Percentiles rank a stretch among this genome's conserved stretches.
phyloP scores from a whole-genome alignment of 1,140 invertebrate genomes.

The Zaprionus davidi region DNA sequence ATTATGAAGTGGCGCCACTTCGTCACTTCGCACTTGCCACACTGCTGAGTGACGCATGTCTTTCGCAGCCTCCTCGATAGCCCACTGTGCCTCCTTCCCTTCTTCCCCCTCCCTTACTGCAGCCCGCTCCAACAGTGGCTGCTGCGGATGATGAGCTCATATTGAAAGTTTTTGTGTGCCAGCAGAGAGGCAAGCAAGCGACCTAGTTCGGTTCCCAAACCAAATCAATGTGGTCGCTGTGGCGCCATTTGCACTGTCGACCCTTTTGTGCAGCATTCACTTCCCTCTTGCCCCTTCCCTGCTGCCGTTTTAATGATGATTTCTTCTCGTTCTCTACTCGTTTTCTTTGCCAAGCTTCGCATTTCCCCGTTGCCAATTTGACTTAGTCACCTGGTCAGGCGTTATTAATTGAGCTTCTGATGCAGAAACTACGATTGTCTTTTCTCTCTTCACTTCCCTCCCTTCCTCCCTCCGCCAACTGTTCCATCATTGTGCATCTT shows the following conservation, averaged over 20 bases:
- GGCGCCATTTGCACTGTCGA: conserved; percentile 76
- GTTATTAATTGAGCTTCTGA: conserved; percentile 78
- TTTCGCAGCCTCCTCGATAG: conserved; percentile 57
- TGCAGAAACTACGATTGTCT: conserved; percentile 61
- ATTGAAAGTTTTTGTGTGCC: conserved; percentile 75
- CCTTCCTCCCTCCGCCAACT: not conserved
- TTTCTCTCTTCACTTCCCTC: conserved; percentile 14
- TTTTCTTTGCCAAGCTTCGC: conserved; percentile 22
- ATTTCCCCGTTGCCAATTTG: conserved; percentile 48
- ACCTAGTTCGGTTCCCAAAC: conserved; percentile 72
- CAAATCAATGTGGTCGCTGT: conserved; percentile 77
- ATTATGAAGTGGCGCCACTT: conserved; percentile 56
- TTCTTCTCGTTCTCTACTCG: conserved; percentile 42
- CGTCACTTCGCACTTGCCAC: conserved; percentile 28
- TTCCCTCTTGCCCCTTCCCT: conserved; percentile 11
- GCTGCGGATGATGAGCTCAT: conserved; percentile 68
- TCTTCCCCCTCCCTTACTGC: not conserved
- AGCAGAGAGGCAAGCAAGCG: conserved; percentile 17
- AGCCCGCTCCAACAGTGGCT: conserved; percentile 6
- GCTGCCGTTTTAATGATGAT: conserved; percentile 40
- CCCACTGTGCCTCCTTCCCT: not conserved
- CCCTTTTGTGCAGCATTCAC: conserved; percentile 61
- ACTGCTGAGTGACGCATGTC: conserved; percentile 60
- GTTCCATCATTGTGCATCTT: conserved; percentile 38
- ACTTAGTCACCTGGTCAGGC: conserved; percentile 70